Evolutionary conservation across 2,797 vertebrate species (phyloP).

Genomic region (Lemur catta): DNA sequence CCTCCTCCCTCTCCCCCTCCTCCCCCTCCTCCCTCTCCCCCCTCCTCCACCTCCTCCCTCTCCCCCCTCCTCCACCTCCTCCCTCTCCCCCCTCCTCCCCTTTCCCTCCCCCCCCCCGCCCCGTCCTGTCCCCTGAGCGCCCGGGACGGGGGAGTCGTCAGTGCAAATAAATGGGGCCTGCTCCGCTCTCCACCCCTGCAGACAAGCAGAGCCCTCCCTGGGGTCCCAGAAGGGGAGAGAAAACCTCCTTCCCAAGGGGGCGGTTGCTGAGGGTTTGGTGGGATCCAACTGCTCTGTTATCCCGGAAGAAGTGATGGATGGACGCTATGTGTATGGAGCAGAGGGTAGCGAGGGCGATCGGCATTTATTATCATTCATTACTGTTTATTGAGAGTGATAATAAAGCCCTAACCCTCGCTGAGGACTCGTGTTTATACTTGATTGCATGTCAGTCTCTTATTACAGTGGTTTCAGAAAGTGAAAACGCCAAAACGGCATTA

Average conservation of each 20-base stretch:
- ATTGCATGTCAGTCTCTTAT: slow-evolving; percentile 51
- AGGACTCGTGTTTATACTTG: background rate
- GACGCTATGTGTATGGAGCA: background rate
- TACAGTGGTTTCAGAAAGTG: slow-evolving; percentile 60
- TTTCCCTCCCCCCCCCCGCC: too few relatives aligned
- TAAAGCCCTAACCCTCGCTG: slow-evolving; percentile 21
- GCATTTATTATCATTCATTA: slow-evolving; percentile 29
- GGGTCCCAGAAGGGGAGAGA: slow-evolving; percentile 37
- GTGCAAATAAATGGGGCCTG: slow-evolving; percentile 55
- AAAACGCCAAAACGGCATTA: slow-evolving; percentile 31
- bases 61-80: too few relatives aligned
- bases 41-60: too few relatives aligned
- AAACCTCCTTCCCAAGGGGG: slow-evolving; percentile 46
- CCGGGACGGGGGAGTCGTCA: slow-evolving; percentile 44
- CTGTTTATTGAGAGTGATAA: slow-evolving; percentile 51
- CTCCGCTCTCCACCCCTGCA: slow-evolving; percentile 49
- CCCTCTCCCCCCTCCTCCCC: too few relatives aligned
- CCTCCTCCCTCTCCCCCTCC: background rate
- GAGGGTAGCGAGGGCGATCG: background rate
- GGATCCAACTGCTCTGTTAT: slow-evolving; percentile 47
- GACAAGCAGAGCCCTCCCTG: slow-evolving; percentile 29
- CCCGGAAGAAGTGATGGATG: slow-evolving; percentile 32
- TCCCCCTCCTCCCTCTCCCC: too few relatives aligned
- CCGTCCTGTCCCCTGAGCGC: too few relatives aligned
- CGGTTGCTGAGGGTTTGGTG: slow-evolving; percentile 21